Conservation (phyloP, 2,113 vertebrate genomes). For the Dolichotis patagonum region DNA sequence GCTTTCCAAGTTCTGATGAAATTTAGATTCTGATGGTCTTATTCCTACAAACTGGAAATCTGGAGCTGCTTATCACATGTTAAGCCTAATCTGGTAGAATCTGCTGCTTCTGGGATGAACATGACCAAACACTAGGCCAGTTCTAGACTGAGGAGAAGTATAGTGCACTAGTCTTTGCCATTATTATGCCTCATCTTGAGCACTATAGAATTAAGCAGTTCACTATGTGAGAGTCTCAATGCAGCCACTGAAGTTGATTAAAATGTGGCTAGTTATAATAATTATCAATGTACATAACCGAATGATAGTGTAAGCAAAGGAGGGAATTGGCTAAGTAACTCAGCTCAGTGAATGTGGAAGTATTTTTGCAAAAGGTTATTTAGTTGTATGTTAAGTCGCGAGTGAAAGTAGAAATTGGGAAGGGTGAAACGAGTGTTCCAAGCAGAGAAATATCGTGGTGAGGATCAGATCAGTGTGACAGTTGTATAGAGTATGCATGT, state of each 20-base stretch:
- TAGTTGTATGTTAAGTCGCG: neutral
- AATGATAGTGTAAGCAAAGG: neutral
- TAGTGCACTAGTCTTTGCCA: neutral
- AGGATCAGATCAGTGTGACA: neutral
- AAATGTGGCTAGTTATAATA: neutral
- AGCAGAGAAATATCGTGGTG: neutral
- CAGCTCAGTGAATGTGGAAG: neutral
- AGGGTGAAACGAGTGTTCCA: neutral
- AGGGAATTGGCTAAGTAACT: neutral
- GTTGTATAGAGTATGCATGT: neutral
- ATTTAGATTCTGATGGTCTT: neutral
- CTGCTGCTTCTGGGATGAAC: neutral
- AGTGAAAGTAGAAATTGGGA: neutral
- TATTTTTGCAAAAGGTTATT: neutral
- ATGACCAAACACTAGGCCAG: neutral
- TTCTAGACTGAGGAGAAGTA: neutral
- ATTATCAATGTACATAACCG: neutral
- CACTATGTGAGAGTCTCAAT: neutral
- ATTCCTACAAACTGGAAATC: slow-evolving; percentile 35
- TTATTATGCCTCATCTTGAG: neutral
- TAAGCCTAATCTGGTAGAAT: slow-evolving; percentile 37
- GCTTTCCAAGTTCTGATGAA: neutral
- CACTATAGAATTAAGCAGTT: neutral
- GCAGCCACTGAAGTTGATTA: neutral
- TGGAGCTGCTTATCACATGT: slow-evolving; percentile 46